phyloP scores from a whole-genome alignment of 2,888 invertebrate genomes.

The Caenorhabditis becei region DNA sequence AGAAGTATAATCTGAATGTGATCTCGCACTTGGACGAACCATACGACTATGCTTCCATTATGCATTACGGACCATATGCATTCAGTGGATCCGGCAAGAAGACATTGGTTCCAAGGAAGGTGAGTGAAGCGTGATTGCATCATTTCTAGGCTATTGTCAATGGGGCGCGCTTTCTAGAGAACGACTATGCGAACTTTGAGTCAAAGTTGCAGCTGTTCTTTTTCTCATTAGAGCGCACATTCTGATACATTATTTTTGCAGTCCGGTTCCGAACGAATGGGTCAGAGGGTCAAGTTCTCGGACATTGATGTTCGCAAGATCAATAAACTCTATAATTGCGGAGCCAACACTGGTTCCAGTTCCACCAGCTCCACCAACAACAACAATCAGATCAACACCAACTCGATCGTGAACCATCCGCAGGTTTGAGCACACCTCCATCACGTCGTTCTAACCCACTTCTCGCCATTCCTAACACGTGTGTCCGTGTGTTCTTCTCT shows the following conservation, averaged over 20 bases:
- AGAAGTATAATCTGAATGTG: slow-evolving; percentile 78
- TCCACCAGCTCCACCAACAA: slow-evolving; percentile 31
- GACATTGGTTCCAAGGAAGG: slow-evolving; percentile 81
- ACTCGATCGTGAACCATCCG: slow-evolving; percentile 53
- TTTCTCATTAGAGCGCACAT: too few relatives aligned
- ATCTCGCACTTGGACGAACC: slow-evolving; percentile 77
- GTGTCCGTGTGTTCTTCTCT: slow-evolving; percentile 10
- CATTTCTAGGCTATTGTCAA: too few relatives aligned
- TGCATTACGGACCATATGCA: slow-evolving; percentile 82
- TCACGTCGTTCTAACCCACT: neutral
- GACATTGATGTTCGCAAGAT: slow-evolving; percentile 82
- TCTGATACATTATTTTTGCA: slow-evolving; percentile 33
- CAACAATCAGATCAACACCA: slow-evolving; percentile 59
- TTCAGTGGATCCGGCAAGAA: slow-evolving; percentile 72
- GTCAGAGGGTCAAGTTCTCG: slow-evolving; percentile 82
- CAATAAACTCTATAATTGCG: slow-evolving; percentile 82
- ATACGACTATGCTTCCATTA: slow-evolving; percentile 79
- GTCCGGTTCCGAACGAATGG: slow-evolving; percentile 81
- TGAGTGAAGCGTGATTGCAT: too few relatives aligned
- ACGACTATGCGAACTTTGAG: too few relatives aligned
- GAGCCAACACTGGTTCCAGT: neutral
- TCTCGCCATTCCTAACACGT: slow-evolving; percentile 10
- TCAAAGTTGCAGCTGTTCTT: too few relatives aligned
- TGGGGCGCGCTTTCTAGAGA: too few relatives aligned
- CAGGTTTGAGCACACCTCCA: slow-evolving; percentile 46